Percentiles rank a stretch among this genome's conserved stretches.
Conservation (phyloP, 2,113 vertebrate species). For the Struthidea cinerea region DNA sequence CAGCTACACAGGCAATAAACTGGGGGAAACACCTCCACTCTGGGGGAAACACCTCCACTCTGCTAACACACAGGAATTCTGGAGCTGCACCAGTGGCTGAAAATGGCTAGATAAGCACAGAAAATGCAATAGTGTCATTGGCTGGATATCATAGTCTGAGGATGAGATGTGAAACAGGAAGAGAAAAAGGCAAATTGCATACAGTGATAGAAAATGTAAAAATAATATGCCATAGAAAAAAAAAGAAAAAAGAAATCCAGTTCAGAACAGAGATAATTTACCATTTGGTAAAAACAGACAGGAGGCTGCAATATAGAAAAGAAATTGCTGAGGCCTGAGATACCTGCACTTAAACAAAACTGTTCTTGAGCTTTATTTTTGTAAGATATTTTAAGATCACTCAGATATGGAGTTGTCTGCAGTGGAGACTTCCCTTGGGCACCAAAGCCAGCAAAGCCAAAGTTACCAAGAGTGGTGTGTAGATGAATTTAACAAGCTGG, state of each 20-base stretch:
- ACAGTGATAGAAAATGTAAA: not conserved
- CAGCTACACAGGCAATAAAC: not conserved
- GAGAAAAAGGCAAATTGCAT: not conserved
- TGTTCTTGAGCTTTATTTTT: not conserved
- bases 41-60: not conserved
- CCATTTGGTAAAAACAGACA: not conserved
- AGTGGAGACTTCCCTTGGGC: not conserved
- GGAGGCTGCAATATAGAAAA: not conserved
- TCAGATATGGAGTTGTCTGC: not conserved
- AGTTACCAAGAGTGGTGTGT: not conserved
- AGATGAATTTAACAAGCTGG: not conserved
- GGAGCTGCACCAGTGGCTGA: not conserved
- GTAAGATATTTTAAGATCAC: not conserved
- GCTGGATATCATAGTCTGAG: not conserved
- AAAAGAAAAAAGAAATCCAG: not conserved
- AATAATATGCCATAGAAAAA: not conserved
- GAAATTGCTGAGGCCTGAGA: not conserved
- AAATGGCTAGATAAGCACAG: slow-evolving; percentile 5
- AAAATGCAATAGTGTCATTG: not conserved
- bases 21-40: not conserved
- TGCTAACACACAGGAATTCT: not conserved
- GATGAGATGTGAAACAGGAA: not conserved
- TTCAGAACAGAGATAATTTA: not conserved
- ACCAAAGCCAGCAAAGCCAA: not conserved
- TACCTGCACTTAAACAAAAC: not conserved